phyloP scores from a whole-genome alignment of 92 coral and sea anemone genomes.

The Muricea muricata region DNA sequence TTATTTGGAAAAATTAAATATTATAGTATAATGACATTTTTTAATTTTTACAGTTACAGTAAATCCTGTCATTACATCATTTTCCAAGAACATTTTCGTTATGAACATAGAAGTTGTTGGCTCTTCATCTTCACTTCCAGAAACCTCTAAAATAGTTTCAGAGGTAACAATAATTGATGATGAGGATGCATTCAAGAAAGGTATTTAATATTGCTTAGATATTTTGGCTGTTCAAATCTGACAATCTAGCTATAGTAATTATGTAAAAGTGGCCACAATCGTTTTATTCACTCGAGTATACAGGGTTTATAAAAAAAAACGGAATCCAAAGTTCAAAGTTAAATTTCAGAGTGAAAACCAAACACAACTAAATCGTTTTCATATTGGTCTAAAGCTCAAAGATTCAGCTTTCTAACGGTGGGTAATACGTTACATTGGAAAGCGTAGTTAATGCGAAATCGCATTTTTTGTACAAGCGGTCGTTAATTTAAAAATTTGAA shows the following conservation, averaged over 20 bases:
- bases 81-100: constrained; percentile 34
- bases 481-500: too few relatives aligned
- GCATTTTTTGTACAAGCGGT: too few relatives aligned
- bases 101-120: constrained; percentile 39
- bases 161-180: background rate
- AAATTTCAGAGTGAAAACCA: too few relatives aligned
- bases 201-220: background rate
- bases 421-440: too few relatives aligned
- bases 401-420: too few relatives aligned
- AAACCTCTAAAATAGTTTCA: background rate
- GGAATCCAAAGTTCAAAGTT: too few relatives aligned
- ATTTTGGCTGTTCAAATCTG: background rate
- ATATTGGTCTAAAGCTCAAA: too few relatives aligned
- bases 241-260: background rate
- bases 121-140: background rate
- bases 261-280: background rate
- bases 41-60: constrained; percentile 52
- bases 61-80: constrained; percentile 37
- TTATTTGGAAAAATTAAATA: background rate
- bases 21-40: background rate
- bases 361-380: too few relatives aligned
- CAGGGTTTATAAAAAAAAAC: too few relatives aligned
- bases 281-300: background rate
- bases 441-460: too few relatives aligned
- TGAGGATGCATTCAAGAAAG: background rate